Base-by-base conservation (phyloP, 2,888 invertebrate genomes). In the Camponotus fellah region DNA sequence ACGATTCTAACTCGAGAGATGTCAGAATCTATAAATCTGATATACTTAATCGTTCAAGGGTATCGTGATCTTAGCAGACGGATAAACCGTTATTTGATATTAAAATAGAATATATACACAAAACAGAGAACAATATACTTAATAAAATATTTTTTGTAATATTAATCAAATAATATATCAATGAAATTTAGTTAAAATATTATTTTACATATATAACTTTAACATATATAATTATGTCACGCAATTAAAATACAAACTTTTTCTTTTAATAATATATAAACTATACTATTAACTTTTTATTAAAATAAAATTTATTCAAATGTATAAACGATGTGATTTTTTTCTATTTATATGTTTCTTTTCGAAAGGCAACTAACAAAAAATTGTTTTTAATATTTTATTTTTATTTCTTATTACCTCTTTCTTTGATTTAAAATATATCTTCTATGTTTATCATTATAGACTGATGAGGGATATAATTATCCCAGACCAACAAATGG, bases 381-480 rank as follows among this genome's bases (percentile, higher is more conserved):
- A 46, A 4, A 17, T 4, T 46, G 17, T 43, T 17, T 46, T 46
- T 0, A 14, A 56, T 56, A 21, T 21, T 56, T 21, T 21, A 49
- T 49, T 49, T 5, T 17, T 17, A 6, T 17, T 49, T 49, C 17
- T 49, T 2, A 49, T 49, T 49, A 17, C 2, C 2, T 49, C 6
- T 49, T 2, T 49, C 17, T 49, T 17, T 17, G 14, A 46, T 17
- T 49, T 49, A n/a, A n/a, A n/a, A 53, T 53, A 53, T 53, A n/a
- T 53, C 8, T 53, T 0, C 8, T 53, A n/a, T 49, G n/a, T n/a
- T 53, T 53, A n/a, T 6, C n/a, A 53, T 14, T 46, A n/a, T n/a
- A 53, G 96, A 96, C 96, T 77, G 97, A 97, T 95, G 96, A 96
- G 92, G 97, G 97, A 32, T 98, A 98, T 93, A 96, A 96, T 87